Base-by-base conservation (phyloP, 2,113 vertebrate genomes). In the Thalassarche chlororhynchos region DNA sequence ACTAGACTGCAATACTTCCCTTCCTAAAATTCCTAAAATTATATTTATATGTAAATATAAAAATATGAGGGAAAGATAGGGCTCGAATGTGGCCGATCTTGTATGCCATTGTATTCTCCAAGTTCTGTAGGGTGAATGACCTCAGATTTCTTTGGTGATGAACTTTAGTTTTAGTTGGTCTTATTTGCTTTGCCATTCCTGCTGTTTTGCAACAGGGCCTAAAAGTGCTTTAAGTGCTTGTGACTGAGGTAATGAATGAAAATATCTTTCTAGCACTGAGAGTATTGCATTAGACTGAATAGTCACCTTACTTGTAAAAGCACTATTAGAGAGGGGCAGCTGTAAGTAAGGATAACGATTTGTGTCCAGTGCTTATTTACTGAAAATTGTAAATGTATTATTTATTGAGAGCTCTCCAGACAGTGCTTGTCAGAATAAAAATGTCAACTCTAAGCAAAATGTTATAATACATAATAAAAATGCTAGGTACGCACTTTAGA, bases 171-270 rank as follows among this genome's bases (percentile, higher is more conserved):
- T 97, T 97, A 83, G 93, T 97, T 97, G 85, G 88, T 96, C 83
- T 87, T 95, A 95, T 96, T 98, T 97, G 91, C 98, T 98, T 98
- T 98, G 96, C 98, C 91, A 93, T 98, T 98, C 98, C 98, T 98
- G 97, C 98, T 99, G 98, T 98, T 99, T 98, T 98, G 98, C 98
- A 98, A 98, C 98, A 98, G 98, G 98, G 98, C 97, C 99, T 99
- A 98, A 99, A 99, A 99, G 99, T 99, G 98, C 98, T 99, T 99
- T 99, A 99, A 99, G 99, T 99, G 99, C 99, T 99, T 98, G 98
- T 99, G 99, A 99, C 99, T 98, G 98, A 97, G 98, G 98, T 99
- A 99, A 99, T 99, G 99, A 99, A 99, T 99, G 99, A 99, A 99
- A 99, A 99, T 99, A 98, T 99, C 98, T 99, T 99, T 97, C 98